Percentiles rank a stretch among this genome's conserved stretches.
phyloP scores from a whole-genome alignment of 2,888 invertebrate genomes.

The Ditylenchus weischeri region DNA sequence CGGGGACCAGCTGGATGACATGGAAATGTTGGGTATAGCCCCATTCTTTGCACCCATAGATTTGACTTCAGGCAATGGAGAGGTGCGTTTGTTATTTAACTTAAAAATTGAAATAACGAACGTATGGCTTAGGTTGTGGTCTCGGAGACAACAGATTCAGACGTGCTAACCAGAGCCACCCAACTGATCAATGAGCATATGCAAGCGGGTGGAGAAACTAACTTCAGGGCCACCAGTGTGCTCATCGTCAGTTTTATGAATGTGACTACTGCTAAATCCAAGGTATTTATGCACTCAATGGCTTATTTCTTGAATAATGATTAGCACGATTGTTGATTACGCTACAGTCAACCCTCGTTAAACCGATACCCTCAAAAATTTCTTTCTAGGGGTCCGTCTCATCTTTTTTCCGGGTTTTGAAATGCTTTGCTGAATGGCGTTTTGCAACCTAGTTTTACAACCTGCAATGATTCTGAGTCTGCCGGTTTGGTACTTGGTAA shows the following conservation, averaged over 20 bases:
- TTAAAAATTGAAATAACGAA: too few species aligned
- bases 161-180: constrained; percentile 38
- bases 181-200: constrained; percentile 41
- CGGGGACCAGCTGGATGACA: constrained; percentile 42
- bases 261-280: constrained; percentile 21
- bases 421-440: too few species aligned
- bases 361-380: too few species aligned
- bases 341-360: too few species aligned
- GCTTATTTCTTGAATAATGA: not conserved
- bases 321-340: too few species aligned
- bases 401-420: too few species aligned
- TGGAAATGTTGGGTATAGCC: constrained; percentile 49
- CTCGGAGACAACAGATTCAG: constrained; percentile 42
- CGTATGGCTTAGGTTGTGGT: constrained; percentile 29
- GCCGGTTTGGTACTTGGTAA: too few species aligned
- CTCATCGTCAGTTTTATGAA: constrained; percentile 45
- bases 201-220: constrained; percentile 24
- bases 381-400: too few species aligned
- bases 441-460: too few species aligned
- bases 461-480: too few species aligned
- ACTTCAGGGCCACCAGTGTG: constrained; percentile 48
- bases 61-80: constrained; percentile 27
- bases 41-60: constrained; percentile 56
- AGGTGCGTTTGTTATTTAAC: not conserved
- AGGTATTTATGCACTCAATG: constrained; percentile 12